A percentile compares a stretch with the other conserved stretches of the same genome.
phyloP scores from a whole-genome alignment of 2,113 vertebrate genomes.

The Dicerorhinus sumatrensis region DNA sequence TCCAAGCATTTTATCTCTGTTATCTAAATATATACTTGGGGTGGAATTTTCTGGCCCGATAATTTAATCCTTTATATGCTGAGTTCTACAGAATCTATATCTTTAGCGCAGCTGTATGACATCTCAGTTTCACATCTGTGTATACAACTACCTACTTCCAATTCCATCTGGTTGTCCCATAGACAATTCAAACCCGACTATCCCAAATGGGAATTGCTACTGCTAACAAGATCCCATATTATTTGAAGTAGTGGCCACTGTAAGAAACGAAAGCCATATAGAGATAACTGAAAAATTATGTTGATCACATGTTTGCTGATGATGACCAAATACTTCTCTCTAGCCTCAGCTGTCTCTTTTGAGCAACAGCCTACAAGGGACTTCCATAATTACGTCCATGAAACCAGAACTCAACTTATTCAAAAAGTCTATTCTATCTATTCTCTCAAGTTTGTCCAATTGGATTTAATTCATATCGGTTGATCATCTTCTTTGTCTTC shows the following conservation, averaged over 20 bases:
- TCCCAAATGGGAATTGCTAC: neutral
- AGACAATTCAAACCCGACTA: neutral
- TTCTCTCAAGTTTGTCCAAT: neutral
- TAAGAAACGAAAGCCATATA: no score
- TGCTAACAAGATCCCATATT: neutral
- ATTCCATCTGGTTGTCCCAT: neutral
- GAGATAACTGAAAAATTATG: neutral
- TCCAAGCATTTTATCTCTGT: neutral
- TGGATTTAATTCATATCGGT: neutral
- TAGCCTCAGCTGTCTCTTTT: neutral
- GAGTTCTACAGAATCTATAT: neutral
- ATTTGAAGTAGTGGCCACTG: neutral
- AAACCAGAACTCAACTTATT: neutral
- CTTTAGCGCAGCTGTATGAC: neutral
- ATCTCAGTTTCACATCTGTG: neutral
- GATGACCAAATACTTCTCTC: neutral
- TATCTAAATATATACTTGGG: neutral
- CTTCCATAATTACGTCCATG: neutral
- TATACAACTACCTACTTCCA: neutral
- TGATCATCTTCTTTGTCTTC: neutral
- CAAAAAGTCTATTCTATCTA: neutral
- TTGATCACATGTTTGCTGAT: neutral
- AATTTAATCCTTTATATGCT: neutral
- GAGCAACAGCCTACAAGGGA: neutral
- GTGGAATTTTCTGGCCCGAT: neutral